phyloP scores from a whole-genome alignment of 2,888 invertebrate species.

The Crossocerus cetratus region DNA sequence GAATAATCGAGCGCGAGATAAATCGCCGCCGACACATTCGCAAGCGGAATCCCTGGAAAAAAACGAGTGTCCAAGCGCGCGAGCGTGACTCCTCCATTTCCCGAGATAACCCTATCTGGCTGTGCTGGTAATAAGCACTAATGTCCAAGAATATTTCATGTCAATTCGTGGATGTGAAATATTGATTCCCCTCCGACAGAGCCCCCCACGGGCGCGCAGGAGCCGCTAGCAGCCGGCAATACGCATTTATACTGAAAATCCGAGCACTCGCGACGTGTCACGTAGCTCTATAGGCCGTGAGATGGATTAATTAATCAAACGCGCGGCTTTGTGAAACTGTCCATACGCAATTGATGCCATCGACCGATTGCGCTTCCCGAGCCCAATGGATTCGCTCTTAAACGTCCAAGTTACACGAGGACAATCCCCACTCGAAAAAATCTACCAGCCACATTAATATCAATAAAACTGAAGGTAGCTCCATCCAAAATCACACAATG shows the following conservation, averaged over 20 bases:
- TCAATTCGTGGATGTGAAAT: conserved; percentile 64
- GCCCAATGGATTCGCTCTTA: conserved; percentile 27
- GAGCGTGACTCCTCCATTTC: conserved; percentile 47
- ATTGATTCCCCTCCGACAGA: conserved; percentile 65
- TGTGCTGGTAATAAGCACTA: conserved; percentile 67
- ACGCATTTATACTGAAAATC: conserved; percentile 67
- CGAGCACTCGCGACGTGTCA: conserved; percentile 53
- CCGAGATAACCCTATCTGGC: conserved; percentile 32
- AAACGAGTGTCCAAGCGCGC: conserved; percentile 14
- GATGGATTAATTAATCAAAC: conserved; percentile 70
- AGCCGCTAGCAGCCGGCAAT: conserved; percentile 54
- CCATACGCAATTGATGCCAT: conserved; percentile 47
- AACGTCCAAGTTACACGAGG: not conserved
- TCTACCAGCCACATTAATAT: not conserved
- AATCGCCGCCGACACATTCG: conserved; percentile 32
- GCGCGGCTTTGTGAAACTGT: conserved; percentile 58
- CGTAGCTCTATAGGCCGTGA: conserved; percentile 59
- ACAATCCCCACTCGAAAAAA: conserved; percentile 1
- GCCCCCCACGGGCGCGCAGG: conserved; percentile 32
- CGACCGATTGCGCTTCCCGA: conserved; percentile 42
- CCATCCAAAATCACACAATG: not conserved
- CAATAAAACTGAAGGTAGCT: not conserved
- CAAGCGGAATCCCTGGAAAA: conserved; percentile 27
- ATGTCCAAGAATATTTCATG: conserved; percentile 70
- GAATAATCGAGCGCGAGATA: conserved; percentile 40